A percentile compares a stretch with the other conserved stretches of the same genome.
Conservation (phyloP, 2,797 vertebrate species). For the Gobio occitaniae region DNA sequence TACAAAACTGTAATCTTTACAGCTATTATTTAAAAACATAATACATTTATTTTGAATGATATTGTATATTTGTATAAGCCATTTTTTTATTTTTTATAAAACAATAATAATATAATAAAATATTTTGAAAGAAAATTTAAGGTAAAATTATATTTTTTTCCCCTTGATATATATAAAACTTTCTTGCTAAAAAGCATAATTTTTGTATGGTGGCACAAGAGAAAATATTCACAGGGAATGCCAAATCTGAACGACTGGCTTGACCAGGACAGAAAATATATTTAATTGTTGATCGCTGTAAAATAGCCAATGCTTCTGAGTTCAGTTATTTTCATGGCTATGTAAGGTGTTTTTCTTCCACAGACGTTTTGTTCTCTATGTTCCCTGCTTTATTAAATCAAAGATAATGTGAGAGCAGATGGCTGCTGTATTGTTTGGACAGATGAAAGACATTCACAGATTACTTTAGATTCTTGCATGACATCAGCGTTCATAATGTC, state of each 20-base stretch:
- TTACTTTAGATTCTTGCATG: slow-evolving; percentile 8
- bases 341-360: slow-evolving; percentile 36
- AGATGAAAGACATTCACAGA: slow-evolving; percentile 31
- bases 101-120: too few species aligned
- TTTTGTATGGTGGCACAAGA: not conserved
- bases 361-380: slow-evolving; percentile 34
- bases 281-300: not conserved
- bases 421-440: slow-evolving; percentile 13
- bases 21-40: not conserved
- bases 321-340: slow-evolving; percentile 47
- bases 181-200: not conserved
- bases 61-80: not conserved
- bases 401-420: slow-evolving; percentile 1
- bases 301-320: slow-evolving; percentile 14
- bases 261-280: not conserved
- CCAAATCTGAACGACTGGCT: not conserved
- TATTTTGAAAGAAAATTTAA: not conserved
- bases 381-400: slow-evolving; percentile 41
- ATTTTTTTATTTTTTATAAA: not conserved
- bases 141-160: not conserved
- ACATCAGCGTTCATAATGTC: slow-evolving; percentile 8
- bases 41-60: not conserved
- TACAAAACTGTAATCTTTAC: not conserved
- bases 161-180: not conserved
- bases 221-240: not conserved